Evolutionary conservation across 2,797 vertebrate genomes (phyloP).

Genomic region (Coregonus sp.): DNA sequence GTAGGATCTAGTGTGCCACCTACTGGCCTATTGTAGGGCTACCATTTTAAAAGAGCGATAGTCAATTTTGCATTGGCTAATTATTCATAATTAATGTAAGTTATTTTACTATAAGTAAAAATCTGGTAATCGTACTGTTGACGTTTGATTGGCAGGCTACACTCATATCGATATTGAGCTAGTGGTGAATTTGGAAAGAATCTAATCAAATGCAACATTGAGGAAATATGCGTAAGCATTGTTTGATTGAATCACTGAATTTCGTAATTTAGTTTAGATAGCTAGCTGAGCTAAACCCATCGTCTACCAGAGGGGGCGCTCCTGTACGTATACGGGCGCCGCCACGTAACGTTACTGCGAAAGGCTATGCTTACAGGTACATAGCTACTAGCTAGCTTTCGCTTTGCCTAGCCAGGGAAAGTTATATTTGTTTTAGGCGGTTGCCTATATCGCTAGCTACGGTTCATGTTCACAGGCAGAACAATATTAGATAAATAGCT

Average conservation of each 20-base stretch:
- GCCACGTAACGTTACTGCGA: neutral
- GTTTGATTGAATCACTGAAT: neutral
- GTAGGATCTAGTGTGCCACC: neutral
- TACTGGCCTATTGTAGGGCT: neutral
- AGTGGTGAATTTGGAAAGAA: neutral
- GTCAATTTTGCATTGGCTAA: neutral
- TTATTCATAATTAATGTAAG: neutral
- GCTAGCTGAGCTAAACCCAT: neutral
- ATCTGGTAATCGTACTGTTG: neutral
- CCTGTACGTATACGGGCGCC: neutral
- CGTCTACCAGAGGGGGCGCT: neutral
- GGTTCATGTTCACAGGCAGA: neutral
- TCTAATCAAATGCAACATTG: neutral
- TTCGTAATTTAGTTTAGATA: neutral
- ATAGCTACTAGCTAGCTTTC: neutral
- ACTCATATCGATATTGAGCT: neutral
- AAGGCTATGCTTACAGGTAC: neutral
- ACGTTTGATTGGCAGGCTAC: neutral
- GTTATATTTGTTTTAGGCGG: neutral
- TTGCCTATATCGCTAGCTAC: neutral
- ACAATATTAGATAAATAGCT: neutral
- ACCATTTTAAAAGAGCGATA: neutral
- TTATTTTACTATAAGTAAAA: neutral
- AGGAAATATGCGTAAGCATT: too few species aligned
- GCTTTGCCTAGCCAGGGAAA: neutral